These are phyloP conservation scores for Coptodon rendalli DNA, from an alignment of 2,113 vertebrate genomes.

Conservation along the genomic window DNA sequence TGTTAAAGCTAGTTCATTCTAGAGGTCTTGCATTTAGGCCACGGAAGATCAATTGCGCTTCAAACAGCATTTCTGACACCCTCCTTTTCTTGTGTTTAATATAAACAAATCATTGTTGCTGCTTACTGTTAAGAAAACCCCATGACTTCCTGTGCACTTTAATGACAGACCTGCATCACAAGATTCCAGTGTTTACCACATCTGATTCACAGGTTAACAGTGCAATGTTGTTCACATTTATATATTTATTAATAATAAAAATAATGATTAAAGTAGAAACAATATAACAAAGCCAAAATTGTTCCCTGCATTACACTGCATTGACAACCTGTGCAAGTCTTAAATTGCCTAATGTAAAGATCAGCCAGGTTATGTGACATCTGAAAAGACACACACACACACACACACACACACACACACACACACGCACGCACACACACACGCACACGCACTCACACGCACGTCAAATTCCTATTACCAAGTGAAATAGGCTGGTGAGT, in stretches of 20 bases:
- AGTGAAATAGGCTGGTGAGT: background rate
- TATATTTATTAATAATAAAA: background rate
- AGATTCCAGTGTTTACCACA: background rate
- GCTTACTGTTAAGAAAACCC: background rate
- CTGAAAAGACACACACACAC: background rate
- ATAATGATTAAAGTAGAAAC: background rate
- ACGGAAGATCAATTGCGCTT: background rate
- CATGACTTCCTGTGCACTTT: background rate
- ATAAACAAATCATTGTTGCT: background rate
- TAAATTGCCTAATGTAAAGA: background rate
- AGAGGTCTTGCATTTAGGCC: background rate
- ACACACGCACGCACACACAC: no score
- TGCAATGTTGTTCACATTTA: background rate
- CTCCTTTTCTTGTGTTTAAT: background rate
- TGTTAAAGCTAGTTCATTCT: background rate
- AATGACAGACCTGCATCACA: background rate
- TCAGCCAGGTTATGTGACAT: background rate
- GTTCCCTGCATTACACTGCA: background rate
- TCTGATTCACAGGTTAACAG: background rate
- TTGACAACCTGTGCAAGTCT: background rate
- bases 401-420: background rate
- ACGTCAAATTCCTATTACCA: background rate
- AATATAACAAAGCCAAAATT: background rate
- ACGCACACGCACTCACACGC: rapidly evolving
- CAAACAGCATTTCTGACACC: background rate